Percentiles rank a stretch among this genome's conserved stretches.
Conservation (phyloP, 2,797 vertebrate species). For the Caiman crocodilus region DNA sequence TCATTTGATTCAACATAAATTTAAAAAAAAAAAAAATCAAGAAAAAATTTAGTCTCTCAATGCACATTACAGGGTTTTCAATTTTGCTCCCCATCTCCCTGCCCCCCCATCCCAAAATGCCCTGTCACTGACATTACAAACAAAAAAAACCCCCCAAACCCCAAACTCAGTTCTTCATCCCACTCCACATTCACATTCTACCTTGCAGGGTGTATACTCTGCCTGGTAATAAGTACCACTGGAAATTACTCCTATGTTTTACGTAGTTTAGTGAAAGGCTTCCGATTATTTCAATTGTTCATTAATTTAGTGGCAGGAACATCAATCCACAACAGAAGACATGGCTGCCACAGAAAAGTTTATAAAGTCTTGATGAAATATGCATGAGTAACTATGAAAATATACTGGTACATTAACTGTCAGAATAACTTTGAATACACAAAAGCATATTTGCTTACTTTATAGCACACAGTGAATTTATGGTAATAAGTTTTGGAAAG, state of each 20-base stretch:
- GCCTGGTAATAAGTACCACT: not conserved
- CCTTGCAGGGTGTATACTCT: not conserved
- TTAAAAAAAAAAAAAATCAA: not conserved
- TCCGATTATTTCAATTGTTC: not conserved
- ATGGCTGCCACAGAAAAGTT: conserved; percentile 64
- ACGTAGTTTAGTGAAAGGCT: not conserved
- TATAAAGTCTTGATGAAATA: conserved; percentile 63
- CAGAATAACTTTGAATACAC: conserved; percentile 64
- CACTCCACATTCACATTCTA: not conserved
- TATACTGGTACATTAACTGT: conserved; percentile 43
- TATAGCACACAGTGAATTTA: conserved; percentile 69
- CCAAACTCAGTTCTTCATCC: not conserved
- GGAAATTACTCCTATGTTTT: not conserved
- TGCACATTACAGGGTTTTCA: not conserved
- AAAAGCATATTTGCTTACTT: conserved; percentile 59
- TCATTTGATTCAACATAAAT: not conserved
- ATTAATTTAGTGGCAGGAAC: conserved; percentile 8
- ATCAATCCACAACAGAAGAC: not conserved
- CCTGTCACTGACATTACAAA: too few species aligned
- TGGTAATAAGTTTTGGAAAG: conserved; percentile 69
- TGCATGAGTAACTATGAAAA: conserved; percentile 52
- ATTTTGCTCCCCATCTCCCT: not conserved
- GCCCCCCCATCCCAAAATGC: not conserved
- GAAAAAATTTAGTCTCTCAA: not conserved
- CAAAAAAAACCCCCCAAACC: too few species aligned